Conservation (phyloP, 2,888 invertebrate genomes). For the Automeris io region DNA sequence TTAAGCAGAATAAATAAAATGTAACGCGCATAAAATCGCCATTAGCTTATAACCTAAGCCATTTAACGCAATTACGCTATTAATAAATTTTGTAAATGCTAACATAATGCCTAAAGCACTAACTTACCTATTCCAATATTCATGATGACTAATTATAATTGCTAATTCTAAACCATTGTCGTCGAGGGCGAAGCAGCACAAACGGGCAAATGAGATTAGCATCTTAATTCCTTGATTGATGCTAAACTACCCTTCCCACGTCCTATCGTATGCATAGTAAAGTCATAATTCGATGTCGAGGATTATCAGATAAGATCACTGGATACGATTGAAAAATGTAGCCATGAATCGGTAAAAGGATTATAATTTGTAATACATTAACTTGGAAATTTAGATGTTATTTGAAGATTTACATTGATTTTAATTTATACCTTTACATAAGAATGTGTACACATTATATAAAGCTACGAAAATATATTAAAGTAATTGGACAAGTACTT, state of each 20-base stretch:
- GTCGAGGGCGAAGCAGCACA: slow-evolving; percentile 29
- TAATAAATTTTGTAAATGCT: background rate
- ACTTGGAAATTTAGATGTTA: background rate
- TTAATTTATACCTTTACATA: background rate
- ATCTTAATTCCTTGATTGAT: slow-evolving; percentile 63
- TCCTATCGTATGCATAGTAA: slow-evolving; percentile 30
- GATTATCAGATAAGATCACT: slow-evolving; percentile 1
- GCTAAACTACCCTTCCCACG: slow-evolving; percentile 38
- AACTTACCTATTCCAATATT: slow-evolving; percentile 8
- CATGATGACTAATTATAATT: slow-evolving; percentile 28
- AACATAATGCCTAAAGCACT: slow-evolving; percentile 5
- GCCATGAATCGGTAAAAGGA: background rate
- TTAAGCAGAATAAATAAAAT: background rate
- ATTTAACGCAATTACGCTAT: background rate
- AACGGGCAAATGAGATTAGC: slow-evolving; percentile 56
- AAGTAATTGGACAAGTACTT: too few species aligned
- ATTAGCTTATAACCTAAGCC: background rate
- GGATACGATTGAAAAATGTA: slow-evolving; percentile 4
- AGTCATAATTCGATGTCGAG: slow-evolving; percentile 25
- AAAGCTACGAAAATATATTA: too few species aligned
- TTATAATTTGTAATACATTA: slow-evolving; percentile 1
- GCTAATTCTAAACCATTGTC: slow-evolving; percentile 29
- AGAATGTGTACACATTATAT: background rate
- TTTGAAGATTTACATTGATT: background rate
- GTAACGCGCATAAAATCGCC: too few species aligned